Evolutionary conservation across 1,140 invertebrate species (phyloP), one percentile per base, ranked within the genome.

Genomic region (Helicoverpa zea): DNA sequence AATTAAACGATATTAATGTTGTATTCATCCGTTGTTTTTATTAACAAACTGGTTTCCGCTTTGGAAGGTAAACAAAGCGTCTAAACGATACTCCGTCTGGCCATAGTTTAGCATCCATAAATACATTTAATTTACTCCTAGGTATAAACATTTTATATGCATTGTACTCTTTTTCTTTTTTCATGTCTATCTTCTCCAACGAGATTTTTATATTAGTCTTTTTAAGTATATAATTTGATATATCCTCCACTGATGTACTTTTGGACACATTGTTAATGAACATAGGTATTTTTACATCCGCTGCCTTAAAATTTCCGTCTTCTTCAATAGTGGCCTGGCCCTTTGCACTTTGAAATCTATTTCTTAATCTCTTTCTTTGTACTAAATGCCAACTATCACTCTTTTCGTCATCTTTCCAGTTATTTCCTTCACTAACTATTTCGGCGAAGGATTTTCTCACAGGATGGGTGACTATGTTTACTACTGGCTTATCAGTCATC

Each of bases 231-330:
- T 76, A 74, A 10, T 43, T 12, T 3, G 29, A 7, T n/a, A 59
- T 59, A 61, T 83, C 80, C 0, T 30, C 29, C 5, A 73, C 51
- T 1, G 72, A 63, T 3, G 74, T 79, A 1, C 68, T 18, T 49
- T 81, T 84, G 51, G 84, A 59, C 23, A 86, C 77, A 7, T 86
- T 85, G 2, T 80, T 81, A n/a, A 88, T 84, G 81, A 88, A 85
- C 14, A 88, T 18, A 9, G 86, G 82, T 10, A 79, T 56, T 66
- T 74, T 74, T 11, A 47, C 78, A 1, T 84, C 83, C 12, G 84
- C 84, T 0, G 86, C 83, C 63, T 77, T 84, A 80, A 87, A 87
- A n/a, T 83, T 86, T 59, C n/a, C n/a, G n/a, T 16, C 12, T 16
- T 74, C 47, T 13, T 11, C 5, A 12, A 59, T 52, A n/a, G 52